Percentiles rank a stretch among this genome's conserved stretches.
phyloP scores from a whole-genome alignment of 1,140 invertebrate genomes.

The Nylanderia fulva region DNA sequence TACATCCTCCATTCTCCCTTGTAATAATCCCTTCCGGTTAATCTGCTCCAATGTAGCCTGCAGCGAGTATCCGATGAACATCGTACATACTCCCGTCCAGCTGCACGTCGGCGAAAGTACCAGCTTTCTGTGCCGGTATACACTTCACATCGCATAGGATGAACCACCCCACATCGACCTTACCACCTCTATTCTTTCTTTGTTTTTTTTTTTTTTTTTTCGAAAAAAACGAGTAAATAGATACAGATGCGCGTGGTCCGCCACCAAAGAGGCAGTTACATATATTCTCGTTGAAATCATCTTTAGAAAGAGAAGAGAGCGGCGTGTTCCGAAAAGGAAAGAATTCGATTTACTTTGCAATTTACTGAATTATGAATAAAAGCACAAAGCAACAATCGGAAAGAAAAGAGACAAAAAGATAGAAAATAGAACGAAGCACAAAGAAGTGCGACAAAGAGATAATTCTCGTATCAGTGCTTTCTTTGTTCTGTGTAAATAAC shows the following conservation, averaged over 20 bases:
- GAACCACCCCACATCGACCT: conserved; percentile 32
- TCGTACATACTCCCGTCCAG: conserved; percentile 66
- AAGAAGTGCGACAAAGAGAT: neutral
- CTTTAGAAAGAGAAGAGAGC: neutral
- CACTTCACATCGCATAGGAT: conserved; percentile 65
- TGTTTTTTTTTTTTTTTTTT: conserved; percentile 56
- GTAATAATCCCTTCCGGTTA: conserved; percentile 83
- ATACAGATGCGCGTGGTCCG: conserved; percentile 48
- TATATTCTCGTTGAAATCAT: conserved; percentile 43
- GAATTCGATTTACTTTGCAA: neutral
- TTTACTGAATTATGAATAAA: neutral
- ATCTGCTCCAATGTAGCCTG: conserved; percentile 80
- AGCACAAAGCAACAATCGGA: neutral
- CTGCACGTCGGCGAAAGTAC: conserved; percentile 70
- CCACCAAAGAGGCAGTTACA: conserved; percentile 31
- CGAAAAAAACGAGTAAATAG: conserved; percentile 76
- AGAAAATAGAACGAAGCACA: neutral
- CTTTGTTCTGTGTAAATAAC: conserved; percentile 58
- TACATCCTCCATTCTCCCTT: conserved; percentile 75
- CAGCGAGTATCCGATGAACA: conserved; percentile 77
- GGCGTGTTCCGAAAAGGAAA: conserved; percentile 40
- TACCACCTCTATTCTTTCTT: too few species aligned
- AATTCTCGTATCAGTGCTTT: neutral
- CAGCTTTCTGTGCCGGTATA: conserved; percentile 69
- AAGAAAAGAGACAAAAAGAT: neutral